Percentiles rank a stretch among this genome's conserved stretches.
phyloP scores from a whole-genome alignment of 2,888 invertebrate species.

The Lepidocyrtinus sp. region DNA sequence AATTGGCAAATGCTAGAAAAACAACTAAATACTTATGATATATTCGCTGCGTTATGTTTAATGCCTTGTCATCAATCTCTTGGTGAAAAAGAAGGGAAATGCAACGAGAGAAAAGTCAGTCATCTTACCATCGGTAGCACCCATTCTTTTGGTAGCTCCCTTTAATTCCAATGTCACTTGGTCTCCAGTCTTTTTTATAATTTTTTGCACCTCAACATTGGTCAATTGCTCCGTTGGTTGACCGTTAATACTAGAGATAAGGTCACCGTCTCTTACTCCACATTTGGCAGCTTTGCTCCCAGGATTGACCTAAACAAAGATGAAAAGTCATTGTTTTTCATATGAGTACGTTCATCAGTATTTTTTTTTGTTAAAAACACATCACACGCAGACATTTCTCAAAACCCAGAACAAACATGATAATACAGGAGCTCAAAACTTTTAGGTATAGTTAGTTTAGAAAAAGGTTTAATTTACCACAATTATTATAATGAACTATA shows the following conservation, averaged over 20 bases:
- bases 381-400: too few relatives aligned
- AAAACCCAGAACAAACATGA: too few relatives aligned
- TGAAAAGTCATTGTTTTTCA: too few relatives aligned
- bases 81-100: background rate
- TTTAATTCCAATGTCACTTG: constrained; percentile 63
- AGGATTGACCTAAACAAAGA: constrained; percentile 88
- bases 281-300: constrained; percentile 87
- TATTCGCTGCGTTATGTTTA: too few relatives aligned
- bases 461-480: too few relatives aligned
- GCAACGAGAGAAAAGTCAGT: background rate
- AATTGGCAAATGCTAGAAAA: background rate
- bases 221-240: constrained; percentile 78
- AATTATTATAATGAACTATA: too few relatives aligned
- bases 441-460: too few relatives aligned
- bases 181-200: constrained; percentile 67
- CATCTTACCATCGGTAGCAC: constrained; percentile 56
- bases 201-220: constrained; percentile 65
- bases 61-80: too few relatives aligned
- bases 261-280: constrained; percentile 86
- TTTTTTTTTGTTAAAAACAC: too few relatives aligned
- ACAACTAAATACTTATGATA: too few relatives aligned
- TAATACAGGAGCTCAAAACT: too few relatives aligned
- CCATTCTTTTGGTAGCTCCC: constrained; percentile 61
- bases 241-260: constrained; percentile 85
- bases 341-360: too few relatives aligned